These are phyloP conservation scores for Apogon talboti DNA, from an alignment of 2,797 vertebrate species.

Conservation along the genomic window DNA sequence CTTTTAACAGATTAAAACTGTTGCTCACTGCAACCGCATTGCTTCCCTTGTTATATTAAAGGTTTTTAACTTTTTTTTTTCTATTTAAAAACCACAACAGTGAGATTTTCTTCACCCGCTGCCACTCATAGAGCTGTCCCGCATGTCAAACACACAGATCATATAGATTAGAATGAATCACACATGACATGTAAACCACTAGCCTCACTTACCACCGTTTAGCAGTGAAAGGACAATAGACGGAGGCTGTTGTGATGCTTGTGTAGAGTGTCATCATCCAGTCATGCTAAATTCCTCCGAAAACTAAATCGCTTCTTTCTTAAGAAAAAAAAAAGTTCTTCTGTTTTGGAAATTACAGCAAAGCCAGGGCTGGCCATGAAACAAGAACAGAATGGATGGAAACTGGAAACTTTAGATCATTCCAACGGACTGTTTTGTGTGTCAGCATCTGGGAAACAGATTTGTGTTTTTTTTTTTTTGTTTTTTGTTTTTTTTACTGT, in stretches of 20 bases:
- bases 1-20: slow-evolving; percentile 37
- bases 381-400: slow-evolving; percentile 32
- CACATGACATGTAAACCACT: not conserved
- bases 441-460: slow-evolving; percentile 33
- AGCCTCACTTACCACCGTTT: not conserved
- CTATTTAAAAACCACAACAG: not conserved
- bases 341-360: slow-evolving; percentile 11
- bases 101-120: not conserved
- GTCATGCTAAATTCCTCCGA: not conserved
- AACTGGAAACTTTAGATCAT: slow-evolving; percentile 45
- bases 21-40: slow-evolving; percentile 1
- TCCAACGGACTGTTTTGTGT: slow-evolving; percentile 9
- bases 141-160: not conserved
- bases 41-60: no score
- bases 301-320: not conserved
- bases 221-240: slow-evolving; percentile 2
- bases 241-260: not conserved
- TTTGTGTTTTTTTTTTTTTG: slow-evolving; percentile 24
- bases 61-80: not conserved
- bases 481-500: slow-evolving; percentile 33
- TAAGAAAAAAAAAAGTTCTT: not conserved
- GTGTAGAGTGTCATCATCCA: not conserved
- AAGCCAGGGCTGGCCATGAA: slow-evolving; percentile 2
- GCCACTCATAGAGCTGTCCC: not conserved
- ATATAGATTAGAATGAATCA: not conserved